phyloP scores from a whole-genome alignment of 2,797 vertebrate genomes.

The Gadopsis bispinosus region DNA sequence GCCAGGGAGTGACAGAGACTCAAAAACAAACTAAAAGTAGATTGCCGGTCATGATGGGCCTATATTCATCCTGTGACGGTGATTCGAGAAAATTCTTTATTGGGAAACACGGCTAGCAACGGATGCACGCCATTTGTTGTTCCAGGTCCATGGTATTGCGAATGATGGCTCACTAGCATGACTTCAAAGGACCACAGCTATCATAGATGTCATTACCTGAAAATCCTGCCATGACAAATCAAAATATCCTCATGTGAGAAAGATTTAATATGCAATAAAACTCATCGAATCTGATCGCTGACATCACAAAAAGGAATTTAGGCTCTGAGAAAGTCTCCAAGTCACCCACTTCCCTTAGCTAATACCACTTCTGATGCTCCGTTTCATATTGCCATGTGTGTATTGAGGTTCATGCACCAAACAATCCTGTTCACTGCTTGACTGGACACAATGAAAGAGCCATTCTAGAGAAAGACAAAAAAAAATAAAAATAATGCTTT shows the following conservation, averaged over 20 bases:
- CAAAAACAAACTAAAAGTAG: slow-evolving; percentile 51
- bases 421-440: slow-evolving; percentile 57
- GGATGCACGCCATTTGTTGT: slow-evolving; percentile 39
- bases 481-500: slow-evolving; percentile 25
- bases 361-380: slow-evolving; percentile 59
- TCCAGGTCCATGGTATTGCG: neutral
- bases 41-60: slow-evolving; percentile 50
- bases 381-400: slow-evolving; percentile 55
- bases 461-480: neutral
- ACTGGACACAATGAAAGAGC: slow-evolving; percentile 56
- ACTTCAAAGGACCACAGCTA: slow-evolving; percentile 33
- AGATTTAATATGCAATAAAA: slow-evolving; percentile 31
- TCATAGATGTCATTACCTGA: slow-evolving; percentile 33
- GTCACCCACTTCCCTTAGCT: slow-evolving; percentile 36
- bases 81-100: slow-evolving; percentile 24
- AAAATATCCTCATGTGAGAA: neutral
- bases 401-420: slow-evolving; percentile 50
- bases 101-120: slow-evolving; percentile 22
- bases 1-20: slow-evolving; percentile 21
- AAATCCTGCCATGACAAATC: slow-evolving; percentile 12
- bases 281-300: slow-evolving; percentile 28
- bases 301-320: slow-evolving; percentile 2
- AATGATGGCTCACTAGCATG: slow-evolving; percentile 25
- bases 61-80: slow-evolving; percentile 32
- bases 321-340: slow-evolving; percentile 22